phyloP scores from a whole-genome alignment of 1,140 invertebrate species.

The Eurosta solidaginis region DNA sequence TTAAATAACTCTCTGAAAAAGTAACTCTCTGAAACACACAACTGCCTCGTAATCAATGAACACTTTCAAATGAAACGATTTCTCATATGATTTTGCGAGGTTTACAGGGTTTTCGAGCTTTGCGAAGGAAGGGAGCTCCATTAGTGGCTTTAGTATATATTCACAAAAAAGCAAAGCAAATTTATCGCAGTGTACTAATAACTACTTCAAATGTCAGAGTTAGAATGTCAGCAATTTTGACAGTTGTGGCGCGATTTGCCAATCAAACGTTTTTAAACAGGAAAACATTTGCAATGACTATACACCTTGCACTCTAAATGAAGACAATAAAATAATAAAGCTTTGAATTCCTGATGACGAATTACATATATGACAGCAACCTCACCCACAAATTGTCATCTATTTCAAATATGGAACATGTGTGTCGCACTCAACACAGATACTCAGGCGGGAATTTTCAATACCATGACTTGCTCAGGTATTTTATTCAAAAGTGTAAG shows the following conservation, averaged over 20 bases:
- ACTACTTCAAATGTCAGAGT: background rate
- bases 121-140: too few relatives aligned
- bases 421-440: background rate
- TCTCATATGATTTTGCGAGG: too few relatives aligned
- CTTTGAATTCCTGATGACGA: background rate
- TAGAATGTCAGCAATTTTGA: background rate
- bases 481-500: too few relatives aligned
- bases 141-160: too few relatives aligned
- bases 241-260: conserved; percentile 2
- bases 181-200: background rate
- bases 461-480: too few relatives aligned
- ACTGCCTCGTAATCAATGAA: too few relatives aligned
- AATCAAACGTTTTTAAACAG: background rate
- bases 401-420: background rate
- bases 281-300: background rate
- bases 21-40: too few relatives aligned
- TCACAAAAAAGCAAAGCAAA: background rate
- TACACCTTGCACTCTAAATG: background rate
- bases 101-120: too few relatives aligned
- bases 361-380: background rate
- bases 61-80: too few relatives aligned
- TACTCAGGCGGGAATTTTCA: too few relatives aligned
- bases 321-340: background rate
- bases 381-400: conserved; percentile 18
- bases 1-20: too few relatives aligned